Evolutionary conservation across 2,888 invertebrate genomes (phyloP).

Genomic region (Vanessa cardui): DNA sequence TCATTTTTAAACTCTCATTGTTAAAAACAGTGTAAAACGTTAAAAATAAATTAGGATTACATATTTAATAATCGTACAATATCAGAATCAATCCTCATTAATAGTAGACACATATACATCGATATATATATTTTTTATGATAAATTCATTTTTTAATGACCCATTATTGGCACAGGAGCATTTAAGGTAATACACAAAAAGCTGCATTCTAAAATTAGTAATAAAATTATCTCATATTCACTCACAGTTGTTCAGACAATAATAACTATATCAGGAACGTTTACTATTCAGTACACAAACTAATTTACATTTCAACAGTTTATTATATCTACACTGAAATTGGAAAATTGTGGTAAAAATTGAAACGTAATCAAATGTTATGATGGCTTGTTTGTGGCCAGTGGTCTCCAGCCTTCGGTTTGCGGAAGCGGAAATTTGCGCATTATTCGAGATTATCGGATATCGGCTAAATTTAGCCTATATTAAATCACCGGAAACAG

Average conservation of each 20-base stretch:
- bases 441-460: too few species aligned
- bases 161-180: constrained; percentile 38
- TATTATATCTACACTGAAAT: constrained; percentile 40
- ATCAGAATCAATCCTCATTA: constrained; percentile 11
- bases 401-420: too few species aligned
- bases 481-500: neutral
- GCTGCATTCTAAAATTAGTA: constrained; percentile 34
- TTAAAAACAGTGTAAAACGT: constrained; percentile 12
- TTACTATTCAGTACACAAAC: constrained; percentile 56
- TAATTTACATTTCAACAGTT: constrained; percentile 49
- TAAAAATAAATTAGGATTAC: constrained; percentile 10
- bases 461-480: too few species aligned
- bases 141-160: constrained; percentile 14
- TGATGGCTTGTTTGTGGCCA: too few species aligned
- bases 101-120: constrained; percentile 8
- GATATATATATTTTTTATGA: neutral
- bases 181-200: constrained; percentile 28
- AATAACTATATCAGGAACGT: constrained; percentile 62
- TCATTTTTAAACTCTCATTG: constrained; percentile 7
- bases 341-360: constrained; percentile 7
- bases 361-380: neutral
- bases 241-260: constrained; percentile 61
- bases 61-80: constrained; percentile 3
- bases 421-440: too few species aligned
- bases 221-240: constrained; percentile 37